These are phyloP conservation scores for Diarsia mendica DNA, from an alignment of 2,888 invertebrate species.

Conservation along the genomic window DNA sequence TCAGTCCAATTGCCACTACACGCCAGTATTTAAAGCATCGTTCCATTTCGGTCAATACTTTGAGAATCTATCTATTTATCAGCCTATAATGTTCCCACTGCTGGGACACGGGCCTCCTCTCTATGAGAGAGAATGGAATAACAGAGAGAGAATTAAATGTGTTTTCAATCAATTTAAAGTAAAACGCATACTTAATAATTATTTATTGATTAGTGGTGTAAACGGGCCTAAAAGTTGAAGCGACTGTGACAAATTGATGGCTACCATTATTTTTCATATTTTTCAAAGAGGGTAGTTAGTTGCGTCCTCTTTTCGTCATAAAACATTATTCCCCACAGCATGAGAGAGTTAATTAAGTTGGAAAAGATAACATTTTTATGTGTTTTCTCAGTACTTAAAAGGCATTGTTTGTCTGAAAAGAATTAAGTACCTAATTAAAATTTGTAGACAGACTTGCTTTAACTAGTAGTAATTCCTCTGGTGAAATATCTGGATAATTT, in stretches of 20 bases:
- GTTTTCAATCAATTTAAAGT: not conserved
- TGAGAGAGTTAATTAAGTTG: conserved; percentile 51
- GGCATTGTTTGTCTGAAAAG: conserved; percentile 49
- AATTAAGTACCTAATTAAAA: conserved; percentile 60
- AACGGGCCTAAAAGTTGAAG: conserved; percentile 1
- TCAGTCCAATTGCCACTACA: not conserved
- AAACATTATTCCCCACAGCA: conserved; percentile 11
- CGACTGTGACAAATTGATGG: not conserved
- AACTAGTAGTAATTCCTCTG: conserved; percentile 28
- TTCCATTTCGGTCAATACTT: not conserved
- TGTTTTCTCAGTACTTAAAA: conserved; percentile 50
- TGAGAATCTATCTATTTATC: too few relatives aligned
- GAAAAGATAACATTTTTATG: conserved; percentile 58
- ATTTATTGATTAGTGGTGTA: not conserved
- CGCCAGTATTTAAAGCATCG: not conserved
- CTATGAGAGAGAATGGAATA: not conserved
- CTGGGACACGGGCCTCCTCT: too few relatives aligned
- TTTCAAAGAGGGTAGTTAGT: not conserved
- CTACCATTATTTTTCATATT: not conserved
- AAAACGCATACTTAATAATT: not conserved
- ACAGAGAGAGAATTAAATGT: not conserved
- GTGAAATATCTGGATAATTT: conserved; percentile 39
- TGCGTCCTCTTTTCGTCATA: conserved; percentile 3
- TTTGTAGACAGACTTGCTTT: conserved; percentile 40
- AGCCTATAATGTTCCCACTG: too few relatives aligned